Base-by-base conservation (phyloP, 1,140 invertebrate species). In the Hestina assimilis region DNA sequence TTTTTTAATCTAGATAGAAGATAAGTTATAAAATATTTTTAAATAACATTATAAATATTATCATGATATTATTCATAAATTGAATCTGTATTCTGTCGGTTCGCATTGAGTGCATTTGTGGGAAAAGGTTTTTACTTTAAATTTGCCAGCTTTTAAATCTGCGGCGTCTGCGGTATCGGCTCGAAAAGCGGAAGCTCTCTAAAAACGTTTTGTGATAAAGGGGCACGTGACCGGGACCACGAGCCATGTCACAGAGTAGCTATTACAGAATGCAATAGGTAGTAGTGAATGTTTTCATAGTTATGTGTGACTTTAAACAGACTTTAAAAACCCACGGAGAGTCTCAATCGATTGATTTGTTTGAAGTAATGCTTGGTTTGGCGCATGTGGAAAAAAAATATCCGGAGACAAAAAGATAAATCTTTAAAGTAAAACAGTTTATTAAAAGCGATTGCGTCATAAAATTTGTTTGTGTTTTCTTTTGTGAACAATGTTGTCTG, bases 181-280 rank as follows among this genome's bases (percentile, higher is more conserved):
- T 53, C 48, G 14, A 60, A 69, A 69, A 74, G 62, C 75, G 75
- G 76, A 82, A 80, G 68, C 63, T 62, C 65, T 64, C 63, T 76
- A 74, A 75, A 82, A 83, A 79, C 73, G 74, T 75, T 83, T 74
- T 52, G 68, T 68, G 70, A 71, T 75, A 65, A 70, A 56, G 20
- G 60, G 41, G 75, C 71, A 71, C 75, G 79, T 80, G 75, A 78
- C 73, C 59, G 50, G 40, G 54, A 42, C 50, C 41, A 26, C 28
- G 17, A 51, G 28, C 17, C 47, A 12, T 24, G 26, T n/a, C 28
- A 23, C 21, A 35, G 38, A 31, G 26, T 57, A 50, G 38, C n/a
- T 21, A 12, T 23, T 40, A 0, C 35, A 26, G 14, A 11, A n/a
- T 33, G 14, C 19, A 8, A 4, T 29, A 11, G 23, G 1, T 1